A percentile compares a stretch with the other conserved stretches of the same genome.
Conservation (phyloP, 1,140 invertebrate species). For the Heliconius congener region DNA sequence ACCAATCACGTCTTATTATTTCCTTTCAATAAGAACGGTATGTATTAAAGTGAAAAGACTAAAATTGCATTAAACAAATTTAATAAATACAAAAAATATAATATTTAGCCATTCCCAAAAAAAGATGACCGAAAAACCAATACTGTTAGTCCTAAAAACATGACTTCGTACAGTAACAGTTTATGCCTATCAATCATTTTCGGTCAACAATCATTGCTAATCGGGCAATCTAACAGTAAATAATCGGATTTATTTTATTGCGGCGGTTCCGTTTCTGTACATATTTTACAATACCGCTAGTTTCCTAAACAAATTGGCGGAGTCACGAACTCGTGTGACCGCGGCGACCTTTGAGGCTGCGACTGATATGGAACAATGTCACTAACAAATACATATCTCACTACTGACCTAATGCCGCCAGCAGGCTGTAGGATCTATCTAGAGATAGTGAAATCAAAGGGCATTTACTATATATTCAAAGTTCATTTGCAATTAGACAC, state of each 20-base stretch:
- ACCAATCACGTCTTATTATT: neutral
- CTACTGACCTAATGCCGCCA: conserved; percentile 24
- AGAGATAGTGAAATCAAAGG: conserved; percentile 17
- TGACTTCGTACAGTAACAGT: conserved; percentile 2
- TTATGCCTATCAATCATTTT: conserved; percentile 35
- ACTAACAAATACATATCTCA: conserved; percentile 36
- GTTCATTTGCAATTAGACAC: neutral
- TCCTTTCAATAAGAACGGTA: neutral
- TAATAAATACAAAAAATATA: neutral
- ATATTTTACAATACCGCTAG: conserved; percentile 63
- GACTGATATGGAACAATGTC: conserved; percentile 54
- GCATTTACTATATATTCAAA: neutral
- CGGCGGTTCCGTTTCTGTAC: conserved; percentile 46
- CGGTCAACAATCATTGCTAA: conserved; percentile 40
- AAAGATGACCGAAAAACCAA: neutral
- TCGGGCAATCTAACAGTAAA: conserved; percentile 44
- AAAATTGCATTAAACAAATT: neutral
- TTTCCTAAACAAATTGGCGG: conserved; percentile 64
- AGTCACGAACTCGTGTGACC: conserved; percentile 70
- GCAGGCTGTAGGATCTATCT: conserved; percentile 21
- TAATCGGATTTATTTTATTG: conserved; percentile 49
- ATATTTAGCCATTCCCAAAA: neutral
- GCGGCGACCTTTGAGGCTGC: conserved; percentile 52
- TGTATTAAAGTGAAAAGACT: neutral
- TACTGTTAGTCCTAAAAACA: conserved; percentile 1